These are phyloP conservation scores for Calliopsis andreniformis DNA, from an alignment of 1,140 invertebrate genomes.

Conservation along the genomic window DNA sequence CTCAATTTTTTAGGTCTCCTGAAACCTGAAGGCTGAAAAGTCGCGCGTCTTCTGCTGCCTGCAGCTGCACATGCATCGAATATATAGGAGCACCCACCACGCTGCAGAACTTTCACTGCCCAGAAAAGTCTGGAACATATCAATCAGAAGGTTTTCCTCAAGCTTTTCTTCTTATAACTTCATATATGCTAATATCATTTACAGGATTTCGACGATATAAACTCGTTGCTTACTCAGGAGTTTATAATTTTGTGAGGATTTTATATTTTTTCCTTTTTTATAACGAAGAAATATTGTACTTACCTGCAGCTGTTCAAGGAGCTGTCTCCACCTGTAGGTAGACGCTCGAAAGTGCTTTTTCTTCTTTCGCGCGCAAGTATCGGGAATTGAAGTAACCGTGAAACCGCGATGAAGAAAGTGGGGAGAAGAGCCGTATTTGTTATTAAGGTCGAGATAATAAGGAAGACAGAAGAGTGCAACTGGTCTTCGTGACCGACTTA, in stretches of 20 bases:
- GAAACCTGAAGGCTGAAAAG: not conserved
- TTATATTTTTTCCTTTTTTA: too few species aligned
- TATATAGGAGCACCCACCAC: slow-evolving; percentile 29
- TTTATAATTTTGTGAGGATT: too few species aligned
- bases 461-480: slow-evolving; percentile 20
- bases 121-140: slow-evolving; percentile 4
- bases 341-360: slow-evolving; percentile 44
- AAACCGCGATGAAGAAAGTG: slow-evolving; percentile 27
- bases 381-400: slow-evolving; percentile 23
- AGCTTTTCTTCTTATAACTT: slow-evolving; percentile 36
- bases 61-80: not conserved
- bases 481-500: slow-evolving; percentile 31
- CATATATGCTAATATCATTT: slow-evolving; percentile 53
- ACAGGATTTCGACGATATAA: not conserved
- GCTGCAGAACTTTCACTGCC: slow-evolving; percentile 57
- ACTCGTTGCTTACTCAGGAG: too few species aligned
- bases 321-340: slow-evolving; percentile 25
- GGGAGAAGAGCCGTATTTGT: not conserved
- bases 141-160: slow-evolving; percentile 49
- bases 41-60: not conserved
- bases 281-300: too few species aligned
- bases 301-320: not conserved
- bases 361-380: not conserved
- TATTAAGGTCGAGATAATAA: slow-evolving; percentile 57
- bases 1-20: not conserved